Base-by-base conservation (phyloP, 2,888 invertebrate genomes). In the Dynastes hyllus region DNA sequence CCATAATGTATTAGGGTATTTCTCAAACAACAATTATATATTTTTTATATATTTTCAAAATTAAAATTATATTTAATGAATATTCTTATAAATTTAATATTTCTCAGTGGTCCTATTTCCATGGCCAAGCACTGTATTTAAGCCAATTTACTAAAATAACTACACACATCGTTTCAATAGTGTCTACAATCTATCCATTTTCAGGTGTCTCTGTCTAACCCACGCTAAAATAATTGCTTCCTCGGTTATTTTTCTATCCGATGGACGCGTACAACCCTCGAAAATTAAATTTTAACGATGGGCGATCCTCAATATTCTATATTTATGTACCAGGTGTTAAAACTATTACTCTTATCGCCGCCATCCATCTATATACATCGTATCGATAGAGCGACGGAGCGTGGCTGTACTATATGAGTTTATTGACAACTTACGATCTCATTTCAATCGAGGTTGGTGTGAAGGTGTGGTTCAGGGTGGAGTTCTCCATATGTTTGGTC, bases 391-490 rank as follows among this genome's bases (percentile, higher is more conserved):
- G 67, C 22, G 55, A 77, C 67, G 27, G 67, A 45, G 58, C 67
- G 66, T 67, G 77, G 77, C 67, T 45, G 61, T 77, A 55, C 55
- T 79, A 79, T 79, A 79, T 29, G 86, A 84, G n/a, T 85, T 90
- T 4, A 88, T 80, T 81, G 82, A 82, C 82, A 80, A 81, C 78
- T 81, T 79, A 82, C 81, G 81, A 81, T 81, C 80, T 78, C 79
- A 80, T 82, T 79, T 80, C 76, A 77, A 16, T 76, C 79, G 71
- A 66, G 79, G 81, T 80, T 80, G 81, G 82, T 81, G 82, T 78
- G 80, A 81, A 82, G 81, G 82, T 82, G 82, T 80, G 82, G 81
- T 67, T 58, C 78, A 81, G 82, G 82, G 82, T 82, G 81, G 82
- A 81, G 82, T 81, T 79, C 78, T 80, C 82, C 81, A 82, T 80